Percentiles rank a stretch among this genome's conserved stretches.
phyloP scores from a whole-genome alignment of 2,888 invertebrate genomes.

The Apotomis capreana region DNA sequence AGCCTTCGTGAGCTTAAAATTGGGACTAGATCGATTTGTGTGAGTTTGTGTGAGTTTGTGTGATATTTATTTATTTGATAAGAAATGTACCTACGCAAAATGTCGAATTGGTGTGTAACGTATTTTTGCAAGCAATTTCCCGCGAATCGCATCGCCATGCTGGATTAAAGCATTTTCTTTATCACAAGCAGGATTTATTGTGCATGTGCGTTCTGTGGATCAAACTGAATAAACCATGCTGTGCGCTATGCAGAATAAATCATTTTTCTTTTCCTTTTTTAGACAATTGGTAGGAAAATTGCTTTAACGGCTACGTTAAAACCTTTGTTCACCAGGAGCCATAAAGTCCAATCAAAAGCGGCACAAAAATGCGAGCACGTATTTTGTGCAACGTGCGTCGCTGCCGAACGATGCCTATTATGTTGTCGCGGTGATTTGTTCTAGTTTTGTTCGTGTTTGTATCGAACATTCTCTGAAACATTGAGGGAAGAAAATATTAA shows the following conservation, averaged over 20 bases:
- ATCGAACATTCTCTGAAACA: background rate
- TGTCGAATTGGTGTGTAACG: too few species aligned
- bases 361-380: constrained; percentile 40
- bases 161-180: background rate
- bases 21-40: too few species aligned
- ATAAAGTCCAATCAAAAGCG: constrained; percentile 36
- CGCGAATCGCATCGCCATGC: background rate
- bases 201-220: background rate
- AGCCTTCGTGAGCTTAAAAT: too few species aligned
- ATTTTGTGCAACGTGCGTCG: constrained; percentile 39
- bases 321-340: constrained; percentile 31
- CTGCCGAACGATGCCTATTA: constrained; percentile 29
- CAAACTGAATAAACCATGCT: background rate
- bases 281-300: background rate
- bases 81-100: too few species aligned
- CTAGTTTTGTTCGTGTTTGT: constrained; percentile 2
- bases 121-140: too few species aligned
- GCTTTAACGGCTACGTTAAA: background rate
- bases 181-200: background rate
- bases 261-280: background rate
- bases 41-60: too few species aligned
- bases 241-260: background rate
- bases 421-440: constrained; percentile 26
- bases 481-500: too few species aligned
- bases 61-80: too few species aligned